These are phyloP conservation scores for Campoplex capitator DNA, from an alignment of 2,888 invertebrate genomes.

Conservation along the genomic window DNA sequence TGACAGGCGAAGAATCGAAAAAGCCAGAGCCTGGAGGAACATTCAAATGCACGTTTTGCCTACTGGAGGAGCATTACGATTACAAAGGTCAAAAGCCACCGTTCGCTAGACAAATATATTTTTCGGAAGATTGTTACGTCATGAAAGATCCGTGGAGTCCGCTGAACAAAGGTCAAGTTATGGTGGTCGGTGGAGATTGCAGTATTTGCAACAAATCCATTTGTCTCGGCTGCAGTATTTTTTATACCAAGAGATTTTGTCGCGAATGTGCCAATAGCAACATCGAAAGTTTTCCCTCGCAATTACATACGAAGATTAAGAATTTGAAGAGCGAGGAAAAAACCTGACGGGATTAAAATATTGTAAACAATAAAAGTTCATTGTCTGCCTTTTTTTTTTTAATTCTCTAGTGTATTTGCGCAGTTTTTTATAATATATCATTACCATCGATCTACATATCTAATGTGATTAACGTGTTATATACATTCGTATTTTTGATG, in stretches of 20 bases:
- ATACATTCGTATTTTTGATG: conserved; percentile 57
- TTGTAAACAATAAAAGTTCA: conserved; percentile 15
- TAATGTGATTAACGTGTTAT: conserved; percentile 53
- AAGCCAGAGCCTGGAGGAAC: conserved; percentile 78
- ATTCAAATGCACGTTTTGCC: conserved; percentile 89
- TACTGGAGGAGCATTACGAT: conserved; percentile 89
- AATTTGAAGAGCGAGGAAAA: conserved; percentile 76
- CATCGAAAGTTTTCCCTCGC: conserved; percentile 88
- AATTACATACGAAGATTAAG: conserved; percentile 88
- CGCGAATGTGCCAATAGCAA: conserved; percentile 88
- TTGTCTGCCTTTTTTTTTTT: conserved; percentile 30
- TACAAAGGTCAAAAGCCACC: conserved; percentile 92
- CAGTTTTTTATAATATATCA: conserved; percentile 46
- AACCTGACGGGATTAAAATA: conserved; percentile 63
- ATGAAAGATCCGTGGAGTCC: conserved; percentile 94
- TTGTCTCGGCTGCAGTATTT: conserved; percentile 93
- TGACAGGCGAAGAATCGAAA: conserved; percentile 35
- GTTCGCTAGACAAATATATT: conserved; percentile 89
- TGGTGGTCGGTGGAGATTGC: conserved; percentile 92
- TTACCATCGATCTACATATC: conserved; percentile 24
- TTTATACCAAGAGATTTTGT: conserved; percentile 91
- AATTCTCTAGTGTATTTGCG: conserved; percentile 41
- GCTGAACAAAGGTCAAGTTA: conserved; percentile 90
- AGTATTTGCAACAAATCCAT: conserved; percentile 88
- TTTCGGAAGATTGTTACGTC: conserved; percentile 91